phyloP scores from a whole-genome alignment of 2,113 vertebrate genomes.

The Leucoraja erinaceus region DNA sequence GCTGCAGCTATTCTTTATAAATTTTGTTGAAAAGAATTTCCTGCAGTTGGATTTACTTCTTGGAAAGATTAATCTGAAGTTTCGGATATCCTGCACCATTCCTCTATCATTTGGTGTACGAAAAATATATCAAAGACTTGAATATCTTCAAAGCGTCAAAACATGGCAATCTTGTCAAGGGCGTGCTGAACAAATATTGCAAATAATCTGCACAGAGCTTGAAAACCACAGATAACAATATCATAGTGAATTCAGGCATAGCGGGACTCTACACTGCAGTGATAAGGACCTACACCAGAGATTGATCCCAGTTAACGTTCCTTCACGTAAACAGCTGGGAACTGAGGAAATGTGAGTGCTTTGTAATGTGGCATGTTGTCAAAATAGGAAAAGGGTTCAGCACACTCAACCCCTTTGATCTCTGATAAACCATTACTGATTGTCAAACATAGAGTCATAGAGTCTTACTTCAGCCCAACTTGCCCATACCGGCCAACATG shows the following conservation, averaged over 20 bases:
- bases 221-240: constrained; percentile 1
- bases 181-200: neutral
- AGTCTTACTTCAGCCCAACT: no score
- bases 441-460: neutral
- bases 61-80: neutral
- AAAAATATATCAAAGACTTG: neutral
- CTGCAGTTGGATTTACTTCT: no score
- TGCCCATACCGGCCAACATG: no score
- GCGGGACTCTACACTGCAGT: neutral
- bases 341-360: neutral
- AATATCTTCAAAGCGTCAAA: neutral
- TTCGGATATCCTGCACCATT: neutral
- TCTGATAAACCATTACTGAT: neutral
- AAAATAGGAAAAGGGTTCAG: neutral
- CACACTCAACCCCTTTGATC: constrained; percentile 5
- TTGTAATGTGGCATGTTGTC: neutral
- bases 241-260: neutral
- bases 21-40: neutral
- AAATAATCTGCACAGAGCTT: constrained; percentile 12
- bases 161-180: constrained; percentile 23
- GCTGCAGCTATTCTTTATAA: neutral
- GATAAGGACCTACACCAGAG: neutral
- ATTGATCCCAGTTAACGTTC: neutral
- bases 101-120: neutral
- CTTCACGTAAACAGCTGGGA: neutral